phyloP scores from a whole-genome alignment of 2,888 invertebrate genomes.

The Drosophila limbata region DNA sequence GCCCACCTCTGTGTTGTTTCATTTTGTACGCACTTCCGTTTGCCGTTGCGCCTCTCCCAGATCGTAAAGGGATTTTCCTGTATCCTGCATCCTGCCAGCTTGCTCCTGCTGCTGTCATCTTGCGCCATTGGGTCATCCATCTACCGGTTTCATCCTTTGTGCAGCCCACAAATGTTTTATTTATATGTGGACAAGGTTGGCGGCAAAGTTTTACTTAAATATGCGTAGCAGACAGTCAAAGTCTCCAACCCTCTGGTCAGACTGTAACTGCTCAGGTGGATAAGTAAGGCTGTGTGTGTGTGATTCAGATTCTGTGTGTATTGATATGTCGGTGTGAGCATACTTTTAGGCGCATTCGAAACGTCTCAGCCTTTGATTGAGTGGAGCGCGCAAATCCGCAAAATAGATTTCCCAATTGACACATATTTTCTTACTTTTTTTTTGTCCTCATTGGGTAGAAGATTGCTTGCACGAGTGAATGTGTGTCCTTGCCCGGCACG shows the following conservation, averaged over 20 bases:
- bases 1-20: constrained; percentile 57
- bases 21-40: constrained; percentile 81
- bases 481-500: constrained; percentile 27
- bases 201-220: constrained; percentile 74
- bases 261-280: constrained; percentile 63
- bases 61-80: constrained; percentile 81
- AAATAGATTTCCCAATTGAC: constrained; percentile 81
- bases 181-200: constrained; percentile 77
- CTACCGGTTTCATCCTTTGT: constrained; percentile 76
- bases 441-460: neutral
- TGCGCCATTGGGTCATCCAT: constrained; percentile 82
- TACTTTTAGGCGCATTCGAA: constrained; percentile 71
- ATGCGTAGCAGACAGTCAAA: constrained; percentile 60
- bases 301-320: constrained; percentile 39
- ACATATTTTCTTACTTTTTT: constrained; percentile 66
- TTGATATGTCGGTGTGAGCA: constrained; percentile 56
- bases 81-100: constrained; percentile 63
- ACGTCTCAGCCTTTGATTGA: constrained; percentile 70
- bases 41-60: constrained; percentile 28
- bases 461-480: constrained; percentile 47
- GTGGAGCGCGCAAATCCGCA: constrained; percentile 79
- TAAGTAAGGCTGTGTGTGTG: constrained; percentile 13
- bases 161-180: constrained; percentile 80
- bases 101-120: constrained; percentile 71
- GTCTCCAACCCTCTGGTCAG: constrained; percentile 7